Evolutionary conservation across 2,113 vertebrate genomes (phyloP).

Genomic region (Pituophis catenifer): DNA sequence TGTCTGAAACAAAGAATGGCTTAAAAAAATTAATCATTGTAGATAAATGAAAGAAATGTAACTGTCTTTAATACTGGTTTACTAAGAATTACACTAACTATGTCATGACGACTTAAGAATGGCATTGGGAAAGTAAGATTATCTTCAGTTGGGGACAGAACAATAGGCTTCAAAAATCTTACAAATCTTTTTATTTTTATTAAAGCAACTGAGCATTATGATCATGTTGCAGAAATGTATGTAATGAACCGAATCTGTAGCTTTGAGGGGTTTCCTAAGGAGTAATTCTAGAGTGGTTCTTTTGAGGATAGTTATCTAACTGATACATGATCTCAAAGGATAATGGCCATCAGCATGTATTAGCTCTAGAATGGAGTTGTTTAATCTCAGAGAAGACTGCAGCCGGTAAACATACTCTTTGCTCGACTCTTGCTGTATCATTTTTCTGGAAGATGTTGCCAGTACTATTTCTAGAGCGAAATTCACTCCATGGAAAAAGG

Average conservation of each 20-base stretch:
- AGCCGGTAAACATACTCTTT: not conserved
- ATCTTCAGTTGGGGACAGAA: not conserved
- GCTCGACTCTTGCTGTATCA: not conserved
- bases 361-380: not conserved
- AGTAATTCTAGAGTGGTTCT: not conserved
- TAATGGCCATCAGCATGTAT: not conserved
- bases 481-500: not conserved
- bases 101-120: not conserved
- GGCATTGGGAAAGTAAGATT: not conserved
- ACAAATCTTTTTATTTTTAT: not conserved
- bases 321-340: not conserved
- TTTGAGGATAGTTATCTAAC: not conserved
- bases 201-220: not conserved
- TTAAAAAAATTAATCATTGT: not conserved
- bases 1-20: constrained; percentile 71
- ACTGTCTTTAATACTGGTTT: not conserved
- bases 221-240: not conserved
- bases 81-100: not conserved
- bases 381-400: not conserved
- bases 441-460: not conserved
- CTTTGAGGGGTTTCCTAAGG: not conserved
- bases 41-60: constrained; percentile 2
- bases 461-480: not conserved
- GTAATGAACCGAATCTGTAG: not conserved
- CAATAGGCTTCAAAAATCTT: not conserved